phyloP scores from a whole-genome alignment of 2,888 invertebrate species.

The Catocala fraxini region DNA sequence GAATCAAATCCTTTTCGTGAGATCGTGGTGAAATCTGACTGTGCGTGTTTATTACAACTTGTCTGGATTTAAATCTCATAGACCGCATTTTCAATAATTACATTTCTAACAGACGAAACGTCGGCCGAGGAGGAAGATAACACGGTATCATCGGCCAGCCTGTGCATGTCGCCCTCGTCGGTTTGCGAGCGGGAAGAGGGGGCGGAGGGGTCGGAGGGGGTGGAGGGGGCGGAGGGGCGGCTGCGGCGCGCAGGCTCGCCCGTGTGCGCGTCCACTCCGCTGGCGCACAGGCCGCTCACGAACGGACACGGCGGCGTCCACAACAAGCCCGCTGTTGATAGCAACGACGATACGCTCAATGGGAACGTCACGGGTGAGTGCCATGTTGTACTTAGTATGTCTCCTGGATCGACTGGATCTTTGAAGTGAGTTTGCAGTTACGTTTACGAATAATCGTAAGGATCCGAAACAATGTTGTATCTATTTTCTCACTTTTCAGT shows the following conservation, averaged over 20 bases:
- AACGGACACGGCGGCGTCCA: slow-evolving; percentile 67
- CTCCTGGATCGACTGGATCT: too few relatives aligned
- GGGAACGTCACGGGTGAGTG: slow-evolving; percentile 70
- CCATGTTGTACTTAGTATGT: not conserved
- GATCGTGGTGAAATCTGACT: too few relatives aligned
- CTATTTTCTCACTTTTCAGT: too few relatives aligned
- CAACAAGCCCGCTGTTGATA: slow-evolving; percentile 51
- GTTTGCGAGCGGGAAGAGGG: slow-evolving; percentile 31
- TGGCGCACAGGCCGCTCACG: slow-evolving; percentile 49
- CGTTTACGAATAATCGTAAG: too few relatives aligned
- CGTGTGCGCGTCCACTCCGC: slow-evolving; percentile 57
- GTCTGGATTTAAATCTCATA: too few relatives aligned
- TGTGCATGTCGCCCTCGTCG: slow-evolving; percentile 75
- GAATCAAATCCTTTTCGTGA: too few relatives aligned
- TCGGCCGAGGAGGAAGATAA: slow-evolving; percentile 73
- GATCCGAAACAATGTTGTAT: too few relatives aligned
- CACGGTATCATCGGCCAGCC: slow-evolving; percentile 78
- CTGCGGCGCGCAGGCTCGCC: slow-evolving; percentile 65
- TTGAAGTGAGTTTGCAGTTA: too few relatives aligned
- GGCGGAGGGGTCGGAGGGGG: too few relatives aligned
- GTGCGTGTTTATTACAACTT: too few relatives aligned
- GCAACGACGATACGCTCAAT: slow-evolving; percentile 67
- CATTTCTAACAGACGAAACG: slow-evolving; percentile 63
- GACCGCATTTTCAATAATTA: slow-evolving; percentile 1
- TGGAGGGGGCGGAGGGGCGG: slow-evolving; percentile 21